Percentiles rank a stretch among this genome's conserved stretches.
Evolutionary conservation across 2,113 vertebrate genomes (phyloP).

Genomic region (Chloebia gouldiae): DNA sequence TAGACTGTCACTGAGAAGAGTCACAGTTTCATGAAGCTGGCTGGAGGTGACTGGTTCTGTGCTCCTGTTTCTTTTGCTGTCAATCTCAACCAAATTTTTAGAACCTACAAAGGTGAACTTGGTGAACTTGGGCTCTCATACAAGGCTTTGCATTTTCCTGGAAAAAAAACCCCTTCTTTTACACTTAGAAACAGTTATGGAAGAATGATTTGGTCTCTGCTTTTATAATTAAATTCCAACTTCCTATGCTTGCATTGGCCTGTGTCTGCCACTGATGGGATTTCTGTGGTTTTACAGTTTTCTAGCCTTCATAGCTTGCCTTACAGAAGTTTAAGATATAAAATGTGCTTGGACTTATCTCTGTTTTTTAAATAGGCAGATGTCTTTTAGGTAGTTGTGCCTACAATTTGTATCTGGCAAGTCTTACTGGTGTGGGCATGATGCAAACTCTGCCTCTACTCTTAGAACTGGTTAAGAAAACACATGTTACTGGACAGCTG

Average conservation of each 20-base stretch:
- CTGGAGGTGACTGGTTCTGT: background rate
- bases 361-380: background rate
- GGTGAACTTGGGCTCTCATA: background rate
- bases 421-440: background rate
- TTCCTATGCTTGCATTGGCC: background rate
- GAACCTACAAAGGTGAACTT: background rate
- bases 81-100: background rate
- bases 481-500: background rate
- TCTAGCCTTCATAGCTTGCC: background rate
- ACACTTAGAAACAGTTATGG: background rate
- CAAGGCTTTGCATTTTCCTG: background rate
- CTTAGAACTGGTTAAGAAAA: background rate
- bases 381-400: background rate
- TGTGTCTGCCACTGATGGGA: background rate
- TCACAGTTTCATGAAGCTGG: background rate
- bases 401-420: background rate
- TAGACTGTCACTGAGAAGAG: background rate
- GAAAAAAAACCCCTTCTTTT: rapidly evolving
- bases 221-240: background rate
- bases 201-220: background rate
- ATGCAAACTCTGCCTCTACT: background rate
- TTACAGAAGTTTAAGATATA: background rate
- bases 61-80: background rate
- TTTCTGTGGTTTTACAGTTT: background rate
- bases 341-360: background rate